These are phyloP conservation scores for Takifugu bimaculatus DNA, from an alignment of 2,113 vertebrate species.

Conservation along the genomic window DNA sequence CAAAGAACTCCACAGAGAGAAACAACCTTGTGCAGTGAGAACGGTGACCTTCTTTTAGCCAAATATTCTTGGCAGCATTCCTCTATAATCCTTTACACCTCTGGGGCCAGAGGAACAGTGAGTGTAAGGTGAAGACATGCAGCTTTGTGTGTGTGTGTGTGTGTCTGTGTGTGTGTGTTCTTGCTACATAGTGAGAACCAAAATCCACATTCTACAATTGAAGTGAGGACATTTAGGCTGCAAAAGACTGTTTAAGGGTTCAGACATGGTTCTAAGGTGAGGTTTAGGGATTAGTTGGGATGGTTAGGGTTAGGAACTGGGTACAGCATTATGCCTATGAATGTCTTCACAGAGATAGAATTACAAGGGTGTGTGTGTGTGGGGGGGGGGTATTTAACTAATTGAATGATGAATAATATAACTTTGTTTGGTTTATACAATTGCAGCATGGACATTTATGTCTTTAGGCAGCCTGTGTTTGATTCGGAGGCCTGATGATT, in stretches of 20 bases:
- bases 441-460: slow-evolving; percentile 1
- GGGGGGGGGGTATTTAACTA: background rate
- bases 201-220: no score
- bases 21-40: slow-evolving; percentile 39
- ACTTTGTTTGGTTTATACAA: background rate
- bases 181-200: no score
- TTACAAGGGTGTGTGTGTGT: slow-evolving; percentile 6
- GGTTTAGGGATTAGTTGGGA: no score
- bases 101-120: slow-evolving; percentile 12
- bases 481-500: slow-evolving; percentile 13
- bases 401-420: no score
- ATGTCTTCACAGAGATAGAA: no score
- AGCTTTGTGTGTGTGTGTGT: slow-evolving; percentile 12
- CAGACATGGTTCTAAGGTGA: no score
- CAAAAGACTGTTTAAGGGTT: no score
- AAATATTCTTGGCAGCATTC: slow-evolving; percentile 50
- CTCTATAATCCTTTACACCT: slow-evolving; percentile 54
- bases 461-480: slow-evolving; percentile 18
- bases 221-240: no score
- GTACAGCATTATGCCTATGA: no score
- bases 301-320: no score
- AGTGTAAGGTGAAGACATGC: slow-evolving; percentile 12
- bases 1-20: slow-evolving; percentile 34
- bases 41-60: slow-evolving; percentile 51
- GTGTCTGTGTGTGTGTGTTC: slow-evolving; percentile 2